Evolutionary conservation across 2,888 invertebrate species (phyloP), one percentile per base, ranked within the genome.

Genomic region (Meteorus colon): DNA sequence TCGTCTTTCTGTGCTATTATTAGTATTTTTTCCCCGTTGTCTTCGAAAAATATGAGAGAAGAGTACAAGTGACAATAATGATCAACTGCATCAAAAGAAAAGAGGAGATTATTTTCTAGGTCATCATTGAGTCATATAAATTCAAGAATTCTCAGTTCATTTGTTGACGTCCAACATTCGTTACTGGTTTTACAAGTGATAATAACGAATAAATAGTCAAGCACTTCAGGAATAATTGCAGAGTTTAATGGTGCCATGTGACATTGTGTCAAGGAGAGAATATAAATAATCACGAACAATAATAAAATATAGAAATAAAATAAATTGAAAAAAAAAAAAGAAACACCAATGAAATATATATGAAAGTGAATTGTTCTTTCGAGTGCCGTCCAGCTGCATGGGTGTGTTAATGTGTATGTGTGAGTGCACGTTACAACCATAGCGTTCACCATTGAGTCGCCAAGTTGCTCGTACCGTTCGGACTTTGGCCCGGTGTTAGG

Each of bases 371-470:
- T 41, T 41, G 8, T 41, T 41, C 8, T 12, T 41, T 41, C 41
- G 2, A 41, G 41, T 41, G 41, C 4, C 41, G 12, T 8, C 6
- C 41, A 41, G 41, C 41, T 41, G 41, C 12, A 70, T 72, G 77
- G 79, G 69, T 78, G 62, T 48, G 14, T 59, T 45, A 29, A 65
- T 37, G 37, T 65, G n/a, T 65, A 12, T 65, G 65, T 65, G 37
- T 34, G 34, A 6, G 62, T 27, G 51, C 45, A 65, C 29, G 51
- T 70, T 72, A 60, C 71, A 67, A 27, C 4, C 69, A 78, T 66
- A 76, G 16, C 81, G 79, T 86, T 84, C 88, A 88, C 82, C 86
- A 89, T 89, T 89, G 88, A 89, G 87, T 87, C 89, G 82, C 86
- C 89, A 86, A 88, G 88, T 80, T 88, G 84, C 71, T 87, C 87